These are phyloP conservation scores for Stenolophus ochropezus DNA, from an alignment of 2,888 invertebrate species.

Conservation along the genomic window DNA sequence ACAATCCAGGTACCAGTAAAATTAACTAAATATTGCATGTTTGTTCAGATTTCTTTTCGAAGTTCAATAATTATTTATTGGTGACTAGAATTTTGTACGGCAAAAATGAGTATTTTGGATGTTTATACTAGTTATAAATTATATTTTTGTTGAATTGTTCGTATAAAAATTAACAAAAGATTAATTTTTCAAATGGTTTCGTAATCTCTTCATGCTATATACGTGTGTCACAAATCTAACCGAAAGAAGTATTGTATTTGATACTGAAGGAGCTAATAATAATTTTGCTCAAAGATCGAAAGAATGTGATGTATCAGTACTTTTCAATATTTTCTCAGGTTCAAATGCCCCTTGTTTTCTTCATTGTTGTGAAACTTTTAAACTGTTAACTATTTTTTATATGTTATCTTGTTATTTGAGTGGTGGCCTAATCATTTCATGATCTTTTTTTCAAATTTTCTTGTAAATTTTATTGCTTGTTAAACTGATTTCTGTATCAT, in stretches of 20 bases:
- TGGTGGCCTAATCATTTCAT: slow-evolving; percentile 45
- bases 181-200: slow-evolving; percentile 2
- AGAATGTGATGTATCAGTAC: not conserved
- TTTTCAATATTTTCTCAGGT: slow-evolving; percentile 36
- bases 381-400: slow-evolving; percentile 31
- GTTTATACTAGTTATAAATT: slow-evolving; percentile 38
- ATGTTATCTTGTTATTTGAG: slow-evolving; percentile 36
- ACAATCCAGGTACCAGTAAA: slow-evolving; percentile 53
- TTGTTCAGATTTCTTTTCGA: slow-evolving; percentile 22
- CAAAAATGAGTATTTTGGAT: slow-evolving; percentile 16
- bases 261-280: slow-evolving; percentile 42
- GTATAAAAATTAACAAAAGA: not conserved
- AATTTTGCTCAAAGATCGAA: slow-evolving; percentile 10
- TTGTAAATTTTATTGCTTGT: slow-evolving; percentile 50
- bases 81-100: slow-evolving; percentile 25
- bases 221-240: slow-evolving; percentile 17
- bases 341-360: slow-evolving; percentile 26
- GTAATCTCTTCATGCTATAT: slow-evolving; percentile 19
- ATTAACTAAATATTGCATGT: slow-evolving; percentile 38
- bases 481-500: slow-evolving; percentile 58
- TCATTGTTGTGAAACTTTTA: slow-evolving; percentile 16
- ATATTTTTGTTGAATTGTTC: slow-evolving; percentile 25
- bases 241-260: slow-evolving; percentile 31
- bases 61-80: slow-evolving; percentile 6
- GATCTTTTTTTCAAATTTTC: slow-evolving; percentile 23